These are phyloP conservation scores for Macaria notata DNA, from an alignment of 2,888 invertebrate genomes.

Conservation along the genomic window DNA sequence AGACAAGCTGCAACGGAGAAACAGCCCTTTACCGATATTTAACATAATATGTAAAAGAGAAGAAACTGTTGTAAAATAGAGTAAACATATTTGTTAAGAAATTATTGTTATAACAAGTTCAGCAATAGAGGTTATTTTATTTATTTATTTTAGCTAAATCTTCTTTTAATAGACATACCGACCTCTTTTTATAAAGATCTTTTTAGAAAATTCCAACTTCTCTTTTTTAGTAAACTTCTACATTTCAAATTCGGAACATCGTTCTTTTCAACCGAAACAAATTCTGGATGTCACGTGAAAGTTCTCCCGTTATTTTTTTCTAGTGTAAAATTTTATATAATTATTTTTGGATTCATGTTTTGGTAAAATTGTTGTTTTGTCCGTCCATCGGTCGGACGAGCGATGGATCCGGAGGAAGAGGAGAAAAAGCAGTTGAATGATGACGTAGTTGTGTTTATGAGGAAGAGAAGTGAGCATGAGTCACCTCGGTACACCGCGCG, in stretches of 20 bases:
- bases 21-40: too few relatives aligned
- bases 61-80: too few relatives aligned
- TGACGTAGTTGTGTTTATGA: slow-evolving; percentile 55
- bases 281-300: background rate
- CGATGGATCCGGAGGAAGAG: slow-evolving; percentile 51
- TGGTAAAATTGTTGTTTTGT: slow-evolving; percentile 7
- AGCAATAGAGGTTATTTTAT: too few relatives aligned
- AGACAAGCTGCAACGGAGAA: too few relatives aligned
- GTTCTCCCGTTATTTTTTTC: slow-evolving; percentile 1
- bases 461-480: slow-evolving; percentile 55
- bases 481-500: slow-evolving; percentile 53
- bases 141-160: too few relatives aligned
- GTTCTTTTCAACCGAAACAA: slow-evolving; percentile 16
- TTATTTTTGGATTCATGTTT: slow-evolving; percentile 7
- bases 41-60: too few relatives aligned
- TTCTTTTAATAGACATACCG: background rate
- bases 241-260: slow-evolving; percentile 15
- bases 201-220: background rate
- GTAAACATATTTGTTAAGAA: too few relatives aligned
- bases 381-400: slow-evolving; percentile 17
- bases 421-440: slow-evolving; percentile 56
- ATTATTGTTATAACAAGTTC: too few relatives aligned
- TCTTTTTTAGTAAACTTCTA: background rate
- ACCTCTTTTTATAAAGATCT: too few relatives aligned
- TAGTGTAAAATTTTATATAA: background rate